A percentile compares a stretch with the other conserved stretches of the same genome.
Evolutionary conservation across 2,113 vertebrate species (phyloP).

Genomic region (Spermophilus dauricus): DNA sequence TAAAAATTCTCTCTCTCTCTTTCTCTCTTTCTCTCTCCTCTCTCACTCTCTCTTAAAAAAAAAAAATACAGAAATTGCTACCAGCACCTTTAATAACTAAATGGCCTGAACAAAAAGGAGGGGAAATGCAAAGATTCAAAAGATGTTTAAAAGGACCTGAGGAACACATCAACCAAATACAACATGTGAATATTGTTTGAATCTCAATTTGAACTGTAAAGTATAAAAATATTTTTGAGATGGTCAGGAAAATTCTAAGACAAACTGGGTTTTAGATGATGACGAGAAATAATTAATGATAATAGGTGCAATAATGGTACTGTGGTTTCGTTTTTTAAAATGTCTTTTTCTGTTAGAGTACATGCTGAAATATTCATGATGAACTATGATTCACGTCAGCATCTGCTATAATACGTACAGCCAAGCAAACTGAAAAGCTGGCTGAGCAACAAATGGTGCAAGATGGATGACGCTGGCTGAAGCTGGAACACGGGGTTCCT

Average conservation of each 20-base stretch:
- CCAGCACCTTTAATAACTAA: neutral
- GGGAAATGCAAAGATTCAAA: neutral
- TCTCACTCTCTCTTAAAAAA: too few species aligned
- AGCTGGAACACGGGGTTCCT: neutral
- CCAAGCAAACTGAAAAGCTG: neutral
- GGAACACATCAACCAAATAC: neutral
- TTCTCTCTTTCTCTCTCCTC: too few species aligned
- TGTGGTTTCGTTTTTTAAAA: neutral
- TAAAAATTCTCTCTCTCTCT: too few species aligned
- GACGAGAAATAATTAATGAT: neutral
- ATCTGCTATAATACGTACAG: neutral
- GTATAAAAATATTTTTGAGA: neutral
- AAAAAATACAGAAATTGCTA: neutral
- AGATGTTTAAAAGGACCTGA: neutral
- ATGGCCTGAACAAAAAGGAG: neutral
- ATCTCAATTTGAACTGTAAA: neutral
- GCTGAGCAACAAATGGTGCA: too few species aligned
- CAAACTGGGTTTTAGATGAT: too few species aligned
- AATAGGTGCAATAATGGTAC: neutral
- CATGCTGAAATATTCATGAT: conserved; percentile 1
- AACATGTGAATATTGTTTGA: fast-evolving
- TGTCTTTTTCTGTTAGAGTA: neutral
- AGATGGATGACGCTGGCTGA: neutral
- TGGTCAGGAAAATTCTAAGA: neutral
- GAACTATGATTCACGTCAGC: neutral